Evolutionary conservation across 2,888 invertebrate species (phyloP), one percentile per base, ranked within the genome.

Genomic region (Scaeva pyrastri): DNA sequence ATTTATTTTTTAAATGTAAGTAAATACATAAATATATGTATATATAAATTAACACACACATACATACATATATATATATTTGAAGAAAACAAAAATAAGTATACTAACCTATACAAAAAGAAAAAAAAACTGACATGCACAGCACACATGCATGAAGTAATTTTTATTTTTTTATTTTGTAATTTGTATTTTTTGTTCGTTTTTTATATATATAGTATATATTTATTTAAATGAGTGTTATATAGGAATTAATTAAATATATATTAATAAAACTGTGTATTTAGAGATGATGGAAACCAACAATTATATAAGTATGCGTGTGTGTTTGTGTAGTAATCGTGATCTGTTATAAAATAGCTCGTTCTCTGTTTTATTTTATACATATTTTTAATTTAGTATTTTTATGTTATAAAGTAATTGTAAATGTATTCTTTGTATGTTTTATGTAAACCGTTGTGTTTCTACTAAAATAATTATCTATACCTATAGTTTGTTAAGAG

Each of bases 1-100:
- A 85, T 71, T 82, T 39, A 11, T 52, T 23, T 26, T 70, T 68
- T 31, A 73, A 64, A 36, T 48, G 52, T 71, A 73, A n/a, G 31
- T 21, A 39, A 3, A n/a, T 41, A 41, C 3, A 12, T 39, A 39
- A 11, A 64, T 21, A 23, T 12, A 19, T 21, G 23, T 43, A 41
- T 48, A 45, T n/a, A 26, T n/a, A n/a, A n/a, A 21, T n/a, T 55
- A 26, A 43, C 41, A 74, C 45, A 41, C 36, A 50, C 60, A n/a
- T n/a, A 19, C 43, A 43, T n/a, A 1, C 11, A 45, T 36, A 23
- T 23, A 8, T 52, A 16, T 56, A 21, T 0, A 16, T n/a, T 6
- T 14, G 8, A 6, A 45, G 16, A 43, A 45, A n/a, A n/a, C n/a
- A n/a, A 26, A 41, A 39, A 58, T 58, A 39, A 14, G 58, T 58